Evolutionary conservation across 2,113 vertebrate species (phyloP).

Genomic region (Piprites chloris): DNA sequence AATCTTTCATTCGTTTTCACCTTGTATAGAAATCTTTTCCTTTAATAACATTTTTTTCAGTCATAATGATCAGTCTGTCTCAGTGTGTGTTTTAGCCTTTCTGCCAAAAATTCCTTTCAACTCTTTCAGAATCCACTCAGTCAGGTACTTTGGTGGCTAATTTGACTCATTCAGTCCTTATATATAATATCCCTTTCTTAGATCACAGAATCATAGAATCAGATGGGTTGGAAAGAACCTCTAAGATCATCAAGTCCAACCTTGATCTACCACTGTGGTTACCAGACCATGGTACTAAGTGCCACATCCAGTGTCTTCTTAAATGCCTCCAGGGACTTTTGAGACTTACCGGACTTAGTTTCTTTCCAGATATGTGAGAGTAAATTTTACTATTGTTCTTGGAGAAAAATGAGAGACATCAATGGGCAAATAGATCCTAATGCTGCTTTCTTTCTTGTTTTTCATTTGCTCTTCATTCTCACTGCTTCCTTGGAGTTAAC

Average conservation of each 20-base stretch:
- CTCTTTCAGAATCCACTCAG: neutral
- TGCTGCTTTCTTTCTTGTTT: neutral
- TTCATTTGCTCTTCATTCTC: neutral
- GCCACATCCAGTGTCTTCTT: no score
- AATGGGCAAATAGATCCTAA: neutral
- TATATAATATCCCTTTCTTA: neutral
- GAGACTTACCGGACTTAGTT: neutral
- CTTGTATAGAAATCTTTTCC: neutral
- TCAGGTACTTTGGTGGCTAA: neutral
- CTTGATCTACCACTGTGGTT: no score
- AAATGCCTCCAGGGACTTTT: no score
- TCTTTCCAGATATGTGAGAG: neutral
- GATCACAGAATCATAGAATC: no score
- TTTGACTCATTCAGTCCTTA: neutral
- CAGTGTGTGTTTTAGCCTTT: neutral
- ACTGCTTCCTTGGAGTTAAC: neutral
- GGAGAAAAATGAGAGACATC: neutral
- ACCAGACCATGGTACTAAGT: no score
- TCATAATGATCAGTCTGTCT: neutral
- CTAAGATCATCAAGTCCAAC: no score
- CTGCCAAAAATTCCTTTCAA: neutral
- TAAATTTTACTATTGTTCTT: neutral
- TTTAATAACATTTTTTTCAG: neutral
- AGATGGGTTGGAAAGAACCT: no score
- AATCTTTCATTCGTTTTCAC: no score